Conservation (phyloP, 2,113 vertebrate species). For the Prinia subflava region DNA sequence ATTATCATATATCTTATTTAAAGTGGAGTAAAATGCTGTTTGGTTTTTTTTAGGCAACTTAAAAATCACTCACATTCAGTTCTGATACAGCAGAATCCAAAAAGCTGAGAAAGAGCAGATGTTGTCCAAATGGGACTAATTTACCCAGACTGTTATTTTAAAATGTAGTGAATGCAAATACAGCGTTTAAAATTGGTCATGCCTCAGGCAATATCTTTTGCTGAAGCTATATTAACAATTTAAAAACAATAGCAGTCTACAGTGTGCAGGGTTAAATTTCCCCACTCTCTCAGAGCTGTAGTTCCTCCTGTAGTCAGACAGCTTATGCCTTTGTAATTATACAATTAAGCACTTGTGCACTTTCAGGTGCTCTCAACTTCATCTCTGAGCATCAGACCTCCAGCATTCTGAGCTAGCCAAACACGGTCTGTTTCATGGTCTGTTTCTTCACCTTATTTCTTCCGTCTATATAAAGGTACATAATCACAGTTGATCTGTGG, state of each 20-base stretch:
- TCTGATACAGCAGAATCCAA: background rate
- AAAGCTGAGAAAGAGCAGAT: background rate
- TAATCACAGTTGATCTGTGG: background rate
- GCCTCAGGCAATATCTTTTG: background rate
- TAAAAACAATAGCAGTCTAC: background rate
- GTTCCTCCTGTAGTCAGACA: background rate
- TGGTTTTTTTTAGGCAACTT: background rate
- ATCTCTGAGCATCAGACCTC: background rate
- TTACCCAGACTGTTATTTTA: background rate
- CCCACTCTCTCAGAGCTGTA: background rate
- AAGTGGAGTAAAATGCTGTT: background rate
- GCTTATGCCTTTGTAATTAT: background rate
- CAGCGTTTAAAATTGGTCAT: background rate
- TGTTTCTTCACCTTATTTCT: background rate
- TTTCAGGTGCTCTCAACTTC: background rate
- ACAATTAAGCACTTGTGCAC: background rate
- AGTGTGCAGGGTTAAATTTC: background rate
- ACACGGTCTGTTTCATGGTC: background rate
- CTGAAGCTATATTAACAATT: background rate
- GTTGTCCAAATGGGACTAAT: slow-evolving; percentile 17
- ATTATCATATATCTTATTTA: slow-evolving; percentile 1
- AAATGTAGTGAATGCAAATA: slow-evolving; percentile 3
- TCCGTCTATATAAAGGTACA: background rate
- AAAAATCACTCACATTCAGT: background rate
- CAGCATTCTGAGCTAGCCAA: background rate